A percentile compares a stretch with the other conserved stretches of the same genome.
phyloP scores from a whole-genome alignment of 2,113 vertebrate genomes.

The Glaucomys volans region DNA sequence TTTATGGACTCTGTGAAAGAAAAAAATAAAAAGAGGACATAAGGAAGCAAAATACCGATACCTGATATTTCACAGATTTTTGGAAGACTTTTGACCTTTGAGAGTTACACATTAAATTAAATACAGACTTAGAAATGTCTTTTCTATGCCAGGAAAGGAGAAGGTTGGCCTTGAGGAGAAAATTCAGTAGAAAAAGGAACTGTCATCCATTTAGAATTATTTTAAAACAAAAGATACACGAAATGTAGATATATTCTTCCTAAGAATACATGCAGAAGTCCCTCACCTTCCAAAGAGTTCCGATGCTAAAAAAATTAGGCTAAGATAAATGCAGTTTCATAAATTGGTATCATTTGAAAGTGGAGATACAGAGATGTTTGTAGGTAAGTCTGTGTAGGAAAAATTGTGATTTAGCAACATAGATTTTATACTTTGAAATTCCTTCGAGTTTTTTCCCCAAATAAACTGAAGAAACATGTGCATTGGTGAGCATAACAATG shows the following conservation, averaged over 20 bases:
- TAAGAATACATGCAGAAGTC: background rate
- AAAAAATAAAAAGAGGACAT: background rate
- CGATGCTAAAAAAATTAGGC: background rate
- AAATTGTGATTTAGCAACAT: background rate
- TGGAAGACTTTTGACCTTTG: background rate
- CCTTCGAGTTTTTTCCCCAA: background rate
- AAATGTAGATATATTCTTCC: background rate
- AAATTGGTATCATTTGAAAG: background rate
- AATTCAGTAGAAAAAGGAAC: background rate
- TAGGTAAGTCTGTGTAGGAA: background rate
- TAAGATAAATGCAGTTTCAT: background rate
- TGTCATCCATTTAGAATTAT: background rate
- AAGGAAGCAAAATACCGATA: background rate
- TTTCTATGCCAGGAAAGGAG: background rate
- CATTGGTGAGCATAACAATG: background rate
- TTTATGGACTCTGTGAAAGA: background rate
- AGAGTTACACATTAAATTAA: background rate
- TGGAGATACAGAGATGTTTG: background rate
- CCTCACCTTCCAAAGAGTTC: background rate
- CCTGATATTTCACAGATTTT: background rate
- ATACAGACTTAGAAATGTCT: background rate
- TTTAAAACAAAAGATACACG: background rate
- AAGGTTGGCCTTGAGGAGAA: background rate
- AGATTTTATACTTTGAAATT: constrained; percentile 42
- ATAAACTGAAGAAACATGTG: background rate